A percentile compares a stretch with the other conserved stretches of the same genome.
Conservation (phyloP, 2,888 invertebrate genomes). For the Belgica antarctica region DNA sequence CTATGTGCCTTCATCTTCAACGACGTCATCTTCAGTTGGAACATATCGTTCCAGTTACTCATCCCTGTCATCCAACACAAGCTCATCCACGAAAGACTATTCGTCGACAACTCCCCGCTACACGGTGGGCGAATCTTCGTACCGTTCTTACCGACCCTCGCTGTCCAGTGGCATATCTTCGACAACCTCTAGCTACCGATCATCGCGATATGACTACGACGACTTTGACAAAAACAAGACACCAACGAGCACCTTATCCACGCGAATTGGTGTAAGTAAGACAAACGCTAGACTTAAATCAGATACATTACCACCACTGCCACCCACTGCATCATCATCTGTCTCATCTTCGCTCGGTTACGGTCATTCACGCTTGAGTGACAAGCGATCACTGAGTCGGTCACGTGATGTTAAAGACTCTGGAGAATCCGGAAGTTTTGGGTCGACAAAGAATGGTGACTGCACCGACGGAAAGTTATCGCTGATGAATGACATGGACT, state of each 20-base stretch:
- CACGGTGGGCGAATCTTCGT: not conserved
- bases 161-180: not conserved
- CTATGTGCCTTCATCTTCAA: conserved; percentile 51
- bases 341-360: not conserved
- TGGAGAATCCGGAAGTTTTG: conserved; percentile 50
- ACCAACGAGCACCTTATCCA: conserved; percentile 27
- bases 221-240: conserved; percentile 7
- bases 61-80: conserved; percentile 46
- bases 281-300: not conserved
- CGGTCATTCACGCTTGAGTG: not conserved
- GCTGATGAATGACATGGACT: conserved; percentile 64
- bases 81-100: conserved; percentile 44
- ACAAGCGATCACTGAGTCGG: conserved; percentile 34
- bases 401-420: conserved; percentile 58
- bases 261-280: conserved; percentile 44
- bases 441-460: conserved; percentile 56
- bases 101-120: conserved; percentile 21
- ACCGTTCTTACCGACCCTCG: conserved; percentile 6
- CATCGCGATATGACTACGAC: conserved; percentile 31
- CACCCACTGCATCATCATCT: conserved; percentile 47
- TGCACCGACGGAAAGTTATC: conserved; percentile 58
- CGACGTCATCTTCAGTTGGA: conserved; percentile 53
- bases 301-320: conserved; percentile 41
- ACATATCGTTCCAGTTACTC: conserved; percentile 48
- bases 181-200: conserved; percentile 27